Evolutionary conservation across 2,797 vertebrate genomes (phyloP).

Genomic region (Melanotaenia parkinsoni): DNA sequence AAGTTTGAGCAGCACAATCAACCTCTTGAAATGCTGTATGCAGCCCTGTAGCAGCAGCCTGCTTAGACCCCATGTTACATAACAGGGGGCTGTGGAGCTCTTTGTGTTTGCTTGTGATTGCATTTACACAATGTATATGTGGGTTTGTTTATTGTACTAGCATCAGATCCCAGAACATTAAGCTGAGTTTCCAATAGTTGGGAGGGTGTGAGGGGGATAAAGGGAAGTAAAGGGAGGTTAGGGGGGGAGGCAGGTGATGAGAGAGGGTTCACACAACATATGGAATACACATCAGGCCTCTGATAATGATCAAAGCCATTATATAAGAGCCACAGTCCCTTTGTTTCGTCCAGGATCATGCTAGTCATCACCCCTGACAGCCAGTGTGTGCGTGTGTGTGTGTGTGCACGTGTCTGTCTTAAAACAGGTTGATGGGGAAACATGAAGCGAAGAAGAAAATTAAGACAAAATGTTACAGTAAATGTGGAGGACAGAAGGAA

Average conservation of each 20-base stretch:
- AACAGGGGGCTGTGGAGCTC: conserved; percentile 8
- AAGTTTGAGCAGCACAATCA: too few species aligned
- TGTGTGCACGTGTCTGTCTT: neutral
- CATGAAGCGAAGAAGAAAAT: neutral
- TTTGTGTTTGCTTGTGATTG: neutral
- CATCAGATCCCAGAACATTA: neutral
- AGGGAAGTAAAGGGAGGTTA: neutral
- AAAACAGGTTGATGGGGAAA: conserved; percentile 1
- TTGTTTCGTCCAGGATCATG: conserved; percentile 72
- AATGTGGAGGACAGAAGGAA: neutral
- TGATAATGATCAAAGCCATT: conserved; percentile 79
- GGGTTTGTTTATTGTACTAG: conserved; percentile 46
- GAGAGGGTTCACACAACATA: conserved; percentile 67
- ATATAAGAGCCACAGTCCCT: conserved; percentile 72
- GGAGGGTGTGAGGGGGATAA: neutral
- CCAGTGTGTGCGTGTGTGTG: conserved; percentile 7
- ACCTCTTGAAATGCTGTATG: too few species aligned
- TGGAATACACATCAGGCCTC: conserved; percentile 70
- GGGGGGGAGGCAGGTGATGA: conserved; percentile 20
- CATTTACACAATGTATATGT: conserved; percentile 12
- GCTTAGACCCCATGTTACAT: neutral
- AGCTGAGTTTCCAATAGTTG: conserved; percentile 9
- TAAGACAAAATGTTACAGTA: neutral
- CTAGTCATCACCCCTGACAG: conserved; percentile 61
- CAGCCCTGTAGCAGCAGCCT: too few species aligned